Evolutionary conservation across 2,113 vertebrate species (phyloP).

Genomic region (Cryptomyrus ogoouensis): DNA sequence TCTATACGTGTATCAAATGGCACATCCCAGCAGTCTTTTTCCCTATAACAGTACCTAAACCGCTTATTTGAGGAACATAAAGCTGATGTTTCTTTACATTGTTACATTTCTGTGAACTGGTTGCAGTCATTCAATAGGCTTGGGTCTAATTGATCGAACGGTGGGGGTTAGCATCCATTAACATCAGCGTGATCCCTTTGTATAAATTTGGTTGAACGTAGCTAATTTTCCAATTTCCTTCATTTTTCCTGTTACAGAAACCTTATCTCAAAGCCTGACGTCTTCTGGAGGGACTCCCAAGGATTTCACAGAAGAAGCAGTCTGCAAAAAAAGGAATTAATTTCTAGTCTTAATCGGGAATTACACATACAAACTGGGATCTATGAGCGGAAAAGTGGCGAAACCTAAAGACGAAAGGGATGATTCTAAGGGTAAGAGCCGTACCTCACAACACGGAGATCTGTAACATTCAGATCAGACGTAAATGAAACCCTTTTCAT

Average conservation of each 20-base stretch:
- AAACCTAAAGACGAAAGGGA: conserved; percentile 78
- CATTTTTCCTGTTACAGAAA: conserved; percentile 8
- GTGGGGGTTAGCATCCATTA: not conserved
- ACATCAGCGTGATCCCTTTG: conserved; percentile 12
- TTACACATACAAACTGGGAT: conserved; percentile 73
- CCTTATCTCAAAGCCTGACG: conserved; percentile 18
- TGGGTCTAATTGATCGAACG: not conserved
- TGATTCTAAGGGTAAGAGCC: conserved; percentile 73
- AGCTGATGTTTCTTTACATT: not conserved
- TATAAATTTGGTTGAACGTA: not conserved
- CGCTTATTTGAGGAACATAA: not conserved
- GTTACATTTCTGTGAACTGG: not conserved
- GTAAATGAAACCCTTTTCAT: conserved; percentile 3
- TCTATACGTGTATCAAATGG: not conserved
- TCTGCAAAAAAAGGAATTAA: conserved; percentile 31
- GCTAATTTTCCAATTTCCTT: conserved; percentile 12
- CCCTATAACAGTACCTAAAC: conserved; percentile 3
- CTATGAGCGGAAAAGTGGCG: conserved; percentile 82
- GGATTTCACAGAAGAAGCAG: conserved; percentile 32
- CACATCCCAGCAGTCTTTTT: not conserved
- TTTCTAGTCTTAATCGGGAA: conserved; percentile 53
- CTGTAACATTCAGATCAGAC: not conserved
- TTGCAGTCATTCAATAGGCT: not conserved
- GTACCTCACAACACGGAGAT: not conserved
- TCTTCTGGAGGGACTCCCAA: conserved; percentile 24